Percentiles rank a stretch among this genome's conserved stretches.
phyloP scores from a whole-genome alignment of 2,113 vertebrate species.

The Sterna hirundo region DNA sequence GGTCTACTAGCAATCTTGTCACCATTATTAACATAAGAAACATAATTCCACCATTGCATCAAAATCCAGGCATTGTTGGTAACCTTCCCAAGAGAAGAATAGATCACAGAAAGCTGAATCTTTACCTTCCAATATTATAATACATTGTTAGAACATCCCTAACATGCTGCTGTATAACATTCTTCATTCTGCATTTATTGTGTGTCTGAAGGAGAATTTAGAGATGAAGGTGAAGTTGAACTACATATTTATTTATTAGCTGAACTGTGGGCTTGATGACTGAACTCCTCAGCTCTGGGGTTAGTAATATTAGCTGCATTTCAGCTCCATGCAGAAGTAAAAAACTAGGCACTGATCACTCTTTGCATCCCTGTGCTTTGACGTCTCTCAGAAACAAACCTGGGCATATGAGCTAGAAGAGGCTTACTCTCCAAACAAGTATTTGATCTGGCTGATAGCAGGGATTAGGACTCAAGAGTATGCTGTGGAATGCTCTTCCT shows the following conservation, averaged over 20 bases:
- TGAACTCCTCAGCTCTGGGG: not conserved
- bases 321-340: not conserved
- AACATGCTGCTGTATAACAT: accelerated
- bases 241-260: not conserved
- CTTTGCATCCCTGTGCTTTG: not conserved
- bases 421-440: not conserved
- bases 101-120: not conserved
- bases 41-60: not conserved
- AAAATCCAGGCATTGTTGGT: not conserved
- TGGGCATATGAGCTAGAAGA: not conserved
- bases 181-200: not conserved
- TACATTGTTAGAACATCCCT: not conserved
- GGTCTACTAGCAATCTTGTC: not conserved
- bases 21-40: not conserved
- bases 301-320: not conserved
- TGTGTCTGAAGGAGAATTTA: not conserved
- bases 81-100: not conserved
- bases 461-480: not conserved
- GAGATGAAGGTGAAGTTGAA: not conserved
- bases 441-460: not conserved
- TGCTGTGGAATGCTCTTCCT: not conserved
- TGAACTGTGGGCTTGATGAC: not conserved
- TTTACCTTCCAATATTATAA: not conserved
- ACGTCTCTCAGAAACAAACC: not conserved
- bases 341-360: not conserved